A percentile compares a stretch with the other conserved stretches of the same genome.
Conservation (phyloP, 2,113 vertebrate genomes). For the Nibea coibor region DNA sequence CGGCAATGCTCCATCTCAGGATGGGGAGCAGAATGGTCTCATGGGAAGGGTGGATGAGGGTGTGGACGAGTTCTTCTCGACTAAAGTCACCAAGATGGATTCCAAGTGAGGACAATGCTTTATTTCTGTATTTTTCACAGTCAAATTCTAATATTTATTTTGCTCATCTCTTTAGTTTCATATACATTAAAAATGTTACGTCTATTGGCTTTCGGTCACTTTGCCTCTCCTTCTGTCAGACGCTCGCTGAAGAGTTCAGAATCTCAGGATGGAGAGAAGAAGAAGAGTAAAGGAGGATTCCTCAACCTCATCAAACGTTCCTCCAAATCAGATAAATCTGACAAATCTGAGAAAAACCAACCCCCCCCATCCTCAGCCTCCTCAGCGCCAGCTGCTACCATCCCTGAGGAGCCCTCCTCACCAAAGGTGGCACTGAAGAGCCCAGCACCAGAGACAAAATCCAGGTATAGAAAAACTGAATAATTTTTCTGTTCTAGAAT, state of each 20-base stretch:
- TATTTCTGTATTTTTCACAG: neutral
- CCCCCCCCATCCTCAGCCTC: slow-evolving; percentile 33
- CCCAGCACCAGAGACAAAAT: slow-evolving; percentile 82
- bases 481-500: neutral
- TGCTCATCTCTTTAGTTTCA: neutral
- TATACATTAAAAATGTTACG: neutral
- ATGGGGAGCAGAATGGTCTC: slow-evolving; percentile 96
- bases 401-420: slow-evolving; percentile 88
- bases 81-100: slow-evolving; percentile 95
- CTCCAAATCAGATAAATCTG: slow-evolving; percentile 86
- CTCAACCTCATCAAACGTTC: slow-evolving; percentile 95
- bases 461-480: slow-evolving; percentile 53
- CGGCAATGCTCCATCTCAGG: slow-evolving; percentile 83
- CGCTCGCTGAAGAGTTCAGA: slow-evolving; percentile 87
- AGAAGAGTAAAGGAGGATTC: slow-evolving; percentile 93
- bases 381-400: slow-evolving; percentile 26
- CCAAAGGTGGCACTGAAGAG: slow-evolving; percentile 84
- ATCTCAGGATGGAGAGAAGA: slow-evolving; percentile 91
- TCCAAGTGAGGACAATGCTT: slow-evolving; percentile 78
- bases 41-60: slow-evolving; percentile 97
- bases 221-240: slow-evolving; percentile 70
- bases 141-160: neutral
- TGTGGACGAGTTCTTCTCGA: slow-evolving; percentile 97
- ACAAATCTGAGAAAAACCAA: slow-evolving; percentile 85
- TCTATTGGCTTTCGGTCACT: neutral